These are phyloP conservation scores for Mechanitis mazaeus DNA, from an alignment of 2,888 invertebrate species.

Conservation along the genomic window DNA sequence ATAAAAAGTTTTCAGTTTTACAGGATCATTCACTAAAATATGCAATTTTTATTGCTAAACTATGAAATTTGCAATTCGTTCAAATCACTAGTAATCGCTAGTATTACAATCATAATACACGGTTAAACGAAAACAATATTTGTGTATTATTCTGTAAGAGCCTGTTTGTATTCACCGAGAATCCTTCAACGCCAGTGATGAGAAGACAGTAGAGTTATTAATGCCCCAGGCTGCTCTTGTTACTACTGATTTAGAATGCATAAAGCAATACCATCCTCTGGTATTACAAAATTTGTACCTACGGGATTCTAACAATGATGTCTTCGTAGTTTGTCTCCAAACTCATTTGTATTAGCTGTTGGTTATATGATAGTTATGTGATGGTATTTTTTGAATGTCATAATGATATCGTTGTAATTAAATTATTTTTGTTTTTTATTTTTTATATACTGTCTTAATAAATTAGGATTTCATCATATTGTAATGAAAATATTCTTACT, in stretches of 20 bases:
- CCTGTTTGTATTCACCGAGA: slow-evolving; percentile 32
- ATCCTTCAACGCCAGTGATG: slow-evolving; percentile 40
- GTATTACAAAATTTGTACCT: slow-evolving; percentile 7
- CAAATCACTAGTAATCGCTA: too few species aligned
- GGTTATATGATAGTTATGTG: background rate
- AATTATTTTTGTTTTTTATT: too few species aligned
- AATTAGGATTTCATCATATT: too few species aligned
- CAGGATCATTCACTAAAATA: too few species aligned
- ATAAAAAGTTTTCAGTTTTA: too few species aligned
- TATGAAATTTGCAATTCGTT: too few species aligned
- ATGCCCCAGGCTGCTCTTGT: slow-evolving; percentile 34
- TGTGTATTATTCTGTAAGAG: slow-evolving; percentile 25
- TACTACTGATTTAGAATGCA: slow-evolving; percentile 8
- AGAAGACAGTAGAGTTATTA: slow-evolving; percentile 49
- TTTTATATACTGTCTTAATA: too few species aligned
- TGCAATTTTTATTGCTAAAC: too few species aligned
- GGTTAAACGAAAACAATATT: slow-evolving; percentile 1
- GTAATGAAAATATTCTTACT: too few species aligned
- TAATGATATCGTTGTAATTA: too few species aligned
- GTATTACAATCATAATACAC: background rate
- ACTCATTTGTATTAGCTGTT: slow-evolving; percentile 1
- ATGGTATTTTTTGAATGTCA: too few species aligned
- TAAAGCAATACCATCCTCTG: slow-evolving; percentile 6
- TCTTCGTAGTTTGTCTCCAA: slow-evolving; percentile 1
- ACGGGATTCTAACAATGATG: background rate